Conservation (phyloP, 30 jellyfish, hydroid and myxozoan genomes). For the Sanderia malayensis region DNA sequence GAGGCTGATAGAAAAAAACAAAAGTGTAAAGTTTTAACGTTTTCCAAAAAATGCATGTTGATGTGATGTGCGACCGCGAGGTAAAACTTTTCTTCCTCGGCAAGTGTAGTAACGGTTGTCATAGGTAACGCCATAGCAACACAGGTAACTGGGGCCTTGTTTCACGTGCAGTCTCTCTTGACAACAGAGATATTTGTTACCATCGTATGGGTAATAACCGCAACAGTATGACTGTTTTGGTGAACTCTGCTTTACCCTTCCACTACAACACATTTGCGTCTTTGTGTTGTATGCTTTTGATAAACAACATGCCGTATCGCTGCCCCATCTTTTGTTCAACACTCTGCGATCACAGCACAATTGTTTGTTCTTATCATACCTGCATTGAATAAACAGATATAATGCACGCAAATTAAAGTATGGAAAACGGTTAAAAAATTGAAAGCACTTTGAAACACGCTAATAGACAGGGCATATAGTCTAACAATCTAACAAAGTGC, state of each 20-base stretch:
- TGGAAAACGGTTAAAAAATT: no score
- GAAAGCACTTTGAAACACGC: no score
- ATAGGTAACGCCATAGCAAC: constrained; percentile 49
- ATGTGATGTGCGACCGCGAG: constrained; percentile 58
- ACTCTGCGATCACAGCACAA: constrained; percentile 49
- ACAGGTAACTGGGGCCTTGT: constrained; percentile 14
- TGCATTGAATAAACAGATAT: no score
- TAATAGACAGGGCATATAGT: no score
- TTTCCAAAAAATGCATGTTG: no score
- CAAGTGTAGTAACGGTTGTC: constrained; percentile 69
- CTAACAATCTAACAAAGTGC: no score
- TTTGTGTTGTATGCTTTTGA: constrained; percentile 9
- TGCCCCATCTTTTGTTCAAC: constrained; percentile 10
- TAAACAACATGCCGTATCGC: constrained; percentile 32
- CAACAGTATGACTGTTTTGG: constrained; percentile 29
- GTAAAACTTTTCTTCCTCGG: constrained; percentile 37
- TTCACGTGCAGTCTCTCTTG: constrained; percentile 33
- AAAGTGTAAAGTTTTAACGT: no score
- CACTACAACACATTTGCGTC: constrained; percentile 26
- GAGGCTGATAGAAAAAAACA: background rate
- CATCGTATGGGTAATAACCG: constrained; percentile 27
- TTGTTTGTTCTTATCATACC: constrained; percentile 38
- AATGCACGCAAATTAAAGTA: no score
- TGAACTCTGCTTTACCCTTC: background rate
- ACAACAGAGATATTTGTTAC: constrained; percentile 44